Evolutionary conservation across 2,888 invertebrate species (phyloP).

Genomic region (Phania funesta): DNA sequence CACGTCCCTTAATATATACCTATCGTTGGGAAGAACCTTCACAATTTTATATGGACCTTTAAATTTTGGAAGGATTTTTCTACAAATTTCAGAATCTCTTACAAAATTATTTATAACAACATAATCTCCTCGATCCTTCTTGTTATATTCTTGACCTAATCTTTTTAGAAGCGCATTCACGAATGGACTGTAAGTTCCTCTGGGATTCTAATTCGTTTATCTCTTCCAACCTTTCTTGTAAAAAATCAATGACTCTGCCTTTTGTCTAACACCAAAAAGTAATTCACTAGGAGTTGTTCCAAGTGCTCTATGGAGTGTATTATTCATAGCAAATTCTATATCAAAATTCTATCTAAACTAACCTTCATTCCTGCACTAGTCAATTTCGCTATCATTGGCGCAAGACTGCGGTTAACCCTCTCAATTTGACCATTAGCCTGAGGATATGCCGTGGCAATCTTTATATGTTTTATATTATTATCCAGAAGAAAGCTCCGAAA

Average conservation of each 20-base stretch:
- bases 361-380: no score
- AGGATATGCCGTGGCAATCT: no score
- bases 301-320: not conserved
- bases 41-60: not conserved
- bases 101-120: not conserved
- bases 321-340: no score
- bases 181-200: not conserved
- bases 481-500: no score
- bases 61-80: not conserved
- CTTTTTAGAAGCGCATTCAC: not conserved
- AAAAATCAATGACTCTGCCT: not conserved
- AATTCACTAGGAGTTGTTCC: slow-evolving; percentile 2
- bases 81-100: not conserved
- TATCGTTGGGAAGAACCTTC: not conserved
- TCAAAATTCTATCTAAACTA: no score
- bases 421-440: no score
- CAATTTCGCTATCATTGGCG: no score
- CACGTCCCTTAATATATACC: not conserved
- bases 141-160: not conserved
- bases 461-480: not conserved
- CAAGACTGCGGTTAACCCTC: no score
- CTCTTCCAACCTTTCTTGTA: not conserved
- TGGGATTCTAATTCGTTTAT: not conserved
- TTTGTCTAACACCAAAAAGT: not conserved
- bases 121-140: not conserved